Evolutionary conservation across 2,888 invertebrate genomes (phyloP).

Genomic region (Plutella xylostella): DNA sequence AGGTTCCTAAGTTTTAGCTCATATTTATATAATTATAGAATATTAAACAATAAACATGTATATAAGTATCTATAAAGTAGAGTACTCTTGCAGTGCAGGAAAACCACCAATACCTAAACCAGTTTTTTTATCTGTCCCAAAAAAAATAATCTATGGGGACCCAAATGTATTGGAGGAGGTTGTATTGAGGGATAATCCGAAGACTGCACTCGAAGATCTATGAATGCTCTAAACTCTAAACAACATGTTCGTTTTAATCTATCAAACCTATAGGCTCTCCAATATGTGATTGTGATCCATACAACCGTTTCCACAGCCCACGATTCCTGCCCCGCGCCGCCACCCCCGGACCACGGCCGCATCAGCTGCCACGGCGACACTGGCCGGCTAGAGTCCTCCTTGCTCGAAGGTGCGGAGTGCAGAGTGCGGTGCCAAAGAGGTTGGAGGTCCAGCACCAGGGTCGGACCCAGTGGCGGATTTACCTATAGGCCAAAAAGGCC

Average conservation of each 20-base stretch:
- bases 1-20: not conserved
- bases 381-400: conserved; percentile 22
- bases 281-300: conserved; percentile 15
- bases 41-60: not conserved
- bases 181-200: not conserved
- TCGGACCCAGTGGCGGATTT: conserved; percentile 24
- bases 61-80: no score
- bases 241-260: not conserved
- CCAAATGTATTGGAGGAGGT: not conserved
- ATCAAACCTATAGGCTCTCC: conserved; percentile 13
- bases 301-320: not conserved
- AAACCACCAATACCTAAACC: no score
- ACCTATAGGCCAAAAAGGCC: no score
- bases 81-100: no score
- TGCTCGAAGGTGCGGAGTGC: conserved; percentile 48
- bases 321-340: conserved; percentile 39
- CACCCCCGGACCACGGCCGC: conserved; percentile 39
- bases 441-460: conserved; percentile 31
- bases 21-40: not conserved
- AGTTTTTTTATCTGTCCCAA: not conserved
- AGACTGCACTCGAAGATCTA: not conserved
- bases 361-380: conserved; percentile 44
- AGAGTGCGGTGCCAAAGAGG: conserved; percentile 41
- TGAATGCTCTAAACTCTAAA: not conserved
- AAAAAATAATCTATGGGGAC: not conserved